Evolutionary conservation across 1,140 invertebrate genomes (phyloP), one percentile per base, ranked within the genome.

Genomic region (Rhynchophorus ferrugineus): DNA sequence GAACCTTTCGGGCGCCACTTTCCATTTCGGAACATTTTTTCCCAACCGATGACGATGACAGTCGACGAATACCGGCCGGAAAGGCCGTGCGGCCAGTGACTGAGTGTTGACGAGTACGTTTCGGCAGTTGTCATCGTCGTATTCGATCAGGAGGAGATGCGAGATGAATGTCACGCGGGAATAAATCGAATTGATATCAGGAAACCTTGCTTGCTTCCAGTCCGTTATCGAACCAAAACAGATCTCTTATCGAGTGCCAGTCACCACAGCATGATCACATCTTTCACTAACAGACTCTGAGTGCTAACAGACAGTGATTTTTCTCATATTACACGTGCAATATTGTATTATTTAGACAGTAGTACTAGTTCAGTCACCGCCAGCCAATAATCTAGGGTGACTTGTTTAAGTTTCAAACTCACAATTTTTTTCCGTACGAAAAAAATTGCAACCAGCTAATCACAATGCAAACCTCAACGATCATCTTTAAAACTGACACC

Each of bases 381-480:
- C 35, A 34, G 46, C 46, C 48, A 22, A 8, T 29, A 6, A 29
- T n/a, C 14, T 22, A 44, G 7, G 49, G 49, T 33, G 49, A 44
- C 49, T 21, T 2, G 18, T 44, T 29, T 21, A 51, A 19, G 16
- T 5, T 3, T n/a, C 18, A 41, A 17, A 19, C n/a, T n/a, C n/a
- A n/a, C 7, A 41, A 3, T 41, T 41, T 41, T 14, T 41, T 41
- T 17, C 24, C 5, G 24, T 11, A 17, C n/a, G 3, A 5, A 2
- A 41, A 43, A 22, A 11, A 43, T 37, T 33, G 37, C 47, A 49
- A 50, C 54, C 54, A 50, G 48, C 46, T 50, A 56, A 49, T 49
- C 54, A 56, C 52, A 41, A 69, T 68, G 67, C 64, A 68, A 58
- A 61, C 65, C 13, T 59, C 65, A 17, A 61, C 65, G 16, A 67